These are phyloP conservation scores for Telmatochromis brichardi DNA, from an alignment of 2,113 vertebrate genomes.

Conservation along the genomic window DNA sequence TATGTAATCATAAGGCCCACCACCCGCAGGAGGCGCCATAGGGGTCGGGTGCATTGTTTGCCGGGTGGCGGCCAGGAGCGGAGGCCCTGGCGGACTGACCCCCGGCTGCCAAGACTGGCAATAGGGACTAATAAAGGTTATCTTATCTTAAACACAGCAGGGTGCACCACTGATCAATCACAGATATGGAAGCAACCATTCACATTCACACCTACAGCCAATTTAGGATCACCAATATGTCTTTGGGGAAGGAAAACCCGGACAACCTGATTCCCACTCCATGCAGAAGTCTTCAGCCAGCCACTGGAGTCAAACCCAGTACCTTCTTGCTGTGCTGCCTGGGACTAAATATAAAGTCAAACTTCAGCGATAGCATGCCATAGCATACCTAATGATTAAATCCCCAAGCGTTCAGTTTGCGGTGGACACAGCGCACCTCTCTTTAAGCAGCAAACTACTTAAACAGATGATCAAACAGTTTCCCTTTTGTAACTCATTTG, in stretches of 20 bases:
- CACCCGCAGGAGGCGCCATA: no score
- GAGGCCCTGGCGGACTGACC: no score
- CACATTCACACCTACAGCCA: not conserved
- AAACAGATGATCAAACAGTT: not conserved
- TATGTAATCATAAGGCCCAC: no score
- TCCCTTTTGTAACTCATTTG: not conserved
- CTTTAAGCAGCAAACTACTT: not conserved
- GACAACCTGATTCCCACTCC: rapidly evolving
- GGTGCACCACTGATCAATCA: not conserved
- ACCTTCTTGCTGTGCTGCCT: rapidly evolving
- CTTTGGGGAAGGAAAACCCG: rapidly evolving
- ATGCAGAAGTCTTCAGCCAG: not conserved
- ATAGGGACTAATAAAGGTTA: no score
- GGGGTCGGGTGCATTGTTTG: no score
- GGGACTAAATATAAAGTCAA: not conserved
- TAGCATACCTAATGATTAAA: not conserved
- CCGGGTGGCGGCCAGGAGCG: no score
- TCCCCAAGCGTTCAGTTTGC: not conserved
- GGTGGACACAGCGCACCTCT: not conserved
- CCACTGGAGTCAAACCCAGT: not conserved
- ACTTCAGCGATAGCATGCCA: not conserved
- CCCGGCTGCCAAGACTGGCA: no score
- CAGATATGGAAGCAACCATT: not conserved
- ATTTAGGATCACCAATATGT: not conserved
- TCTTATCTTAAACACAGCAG: not conserved